Evolutionary conservation across 2,113 vertebrate species (phyloP).

Genomic region (Actenoides lindsayi): DNA sequence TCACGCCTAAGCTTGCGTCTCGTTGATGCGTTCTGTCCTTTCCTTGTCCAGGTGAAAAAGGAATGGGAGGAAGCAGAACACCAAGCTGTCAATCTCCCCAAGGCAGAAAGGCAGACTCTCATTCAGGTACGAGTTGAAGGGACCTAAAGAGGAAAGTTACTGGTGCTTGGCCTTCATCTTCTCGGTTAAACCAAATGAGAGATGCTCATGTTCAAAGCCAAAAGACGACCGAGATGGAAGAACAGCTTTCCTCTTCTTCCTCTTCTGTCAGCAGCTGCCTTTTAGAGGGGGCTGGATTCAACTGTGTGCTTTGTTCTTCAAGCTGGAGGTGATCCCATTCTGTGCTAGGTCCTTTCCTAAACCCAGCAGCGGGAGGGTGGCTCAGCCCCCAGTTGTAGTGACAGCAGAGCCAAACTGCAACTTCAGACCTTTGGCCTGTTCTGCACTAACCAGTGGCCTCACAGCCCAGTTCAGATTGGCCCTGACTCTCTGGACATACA

Average conservation of each 20-base stretch:
- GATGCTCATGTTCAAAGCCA: neutral
- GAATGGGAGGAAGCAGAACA: constrained; percentile 97
- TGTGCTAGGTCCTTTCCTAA: neutral
- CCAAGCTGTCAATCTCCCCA: constrained; percentile 95
- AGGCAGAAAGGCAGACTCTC: constrained; percentile 93
- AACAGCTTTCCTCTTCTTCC: neutral
- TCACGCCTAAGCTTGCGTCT: neutral
- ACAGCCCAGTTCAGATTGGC: neutral
- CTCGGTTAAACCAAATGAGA: neutral
- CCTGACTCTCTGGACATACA: neutral
- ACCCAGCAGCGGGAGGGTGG: neutral
- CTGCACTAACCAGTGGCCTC: neutral
- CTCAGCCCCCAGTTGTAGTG: accelerated
- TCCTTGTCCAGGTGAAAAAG: constrained; percentile 87
- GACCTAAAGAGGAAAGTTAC: neutral
- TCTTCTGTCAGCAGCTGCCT: neutral
- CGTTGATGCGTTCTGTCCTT: neutral
- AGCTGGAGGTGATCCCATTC: neutral
- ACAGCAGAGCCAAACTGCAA: constrained; percentile 30
- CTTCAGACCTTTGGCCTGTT: constrained; percentile 16
- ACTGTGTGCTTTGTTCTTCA: neutral
- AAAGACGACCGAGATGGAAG: neutral
- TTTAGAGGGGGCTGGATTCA: neutral
- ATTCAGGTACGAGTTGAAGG: constrained; percentile 85
- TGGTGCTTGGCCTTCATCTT: neutral